Evolutionary conservation across 2,113 vertebrate genomes (phyloP), one percentile per base, ranked within the genome.

Genomic region (Romanogobio albipinnatus): DNA sequence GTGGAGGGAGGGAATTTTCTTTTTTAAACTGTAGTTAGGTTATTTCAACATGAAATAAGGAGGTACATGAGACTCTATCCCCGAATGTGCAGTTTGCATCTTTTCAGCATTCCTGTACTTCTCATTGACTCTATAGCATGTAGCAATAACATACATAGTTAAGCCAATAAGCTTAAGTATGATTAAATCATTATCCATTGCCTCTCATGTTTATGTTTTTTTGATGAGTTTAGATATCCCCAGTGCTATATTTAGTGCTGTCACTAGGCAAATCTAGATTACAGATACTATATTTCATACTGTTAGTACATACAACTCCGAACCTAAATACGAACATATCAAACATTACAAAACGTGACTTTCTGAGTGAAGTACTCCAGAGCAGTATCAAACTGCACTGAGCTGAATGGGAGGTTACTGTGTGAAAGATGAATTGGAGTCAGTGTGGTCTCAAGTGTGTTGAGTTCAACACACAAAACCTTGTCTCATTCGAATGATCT

Each of bases 401-500:
- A 81, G 58, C 77, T 62, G 58, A 79, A 66, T 17, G 26, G 15
- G 45, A 68, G 58, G 83, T 80, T 78, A 80, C 59, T 73, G 82
- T 59, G 49, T 26, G 24, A 59, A 51, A 14, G 39, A 51, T 86
- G 87, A 88, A 87, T 89, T 84, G 77, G 90, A 91, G 90, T 90
- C 91, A 85, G 73, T 61, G 85, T 87, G 10, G 22, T 84, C 10
- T 62, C 76, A 2, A 2, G 39, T 24, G 43, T 53, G 73, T 85
- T 39, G 75, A 84, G 86, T 70, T 94, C 93, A 99, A 94, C 97
- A 99, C 26, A 99, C 96, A 58, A 99, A 97, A 61, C 97, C 97
- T 92, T 98, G 97, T 53, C 98, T 95, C 98, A 99, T 99, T 13
- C 96, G 95, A 89, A 99, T 97, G 93, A 99, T 99, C 94, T 99